Evolutionary conservation across 2,113 vertebrate genomes (phyloP), one percentile per base, ranked within the genome.

Genomic region (Aptenodytes patagonicus): DNA sequence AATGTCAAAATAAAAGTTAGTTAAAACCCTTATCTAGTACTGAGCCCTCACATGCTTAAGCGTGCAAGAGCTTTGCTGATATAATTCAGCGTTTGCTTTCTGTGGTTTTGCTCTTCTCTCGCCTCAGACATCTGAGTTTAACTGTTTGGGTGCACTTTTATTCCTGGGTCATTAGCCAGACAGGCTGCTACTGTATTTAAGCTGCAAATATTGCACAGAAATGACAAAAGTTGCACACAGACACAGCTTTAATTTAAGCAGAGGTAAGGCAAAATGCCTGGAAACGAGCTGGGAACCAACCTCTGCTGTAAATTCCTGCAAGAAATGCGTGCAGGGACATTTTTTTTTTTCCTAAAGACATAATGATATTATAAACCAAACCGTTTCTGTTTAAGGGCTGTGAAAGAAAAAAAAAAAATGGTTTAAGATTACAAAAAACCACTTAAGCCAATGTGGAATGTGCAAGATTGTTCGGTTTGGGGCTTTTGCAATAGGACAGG

Each of bases 1-100:
- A 80, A 95, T 90, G 94, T 97, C 92, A 97, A 92, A 94, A 97
- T 95, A 97, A 97, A 93, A 96, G 95, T 73, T 96, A 64, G 66
- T 87, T 73, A 42, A 80, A 85, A 24, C n/a, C 58, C 26, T 88
- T 92, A 80, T 85, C 82, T 70, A 62, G 32, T 15, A 42, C 16
- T 40, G 24, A 96, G 44, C 16, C 6, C 18, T 66, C 76, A 32
- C n/a, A 65, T 17, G 58, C 71, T 87, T 38, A 65, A 94, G 70
- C 2, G 5, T 14, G 62, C 28, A 57, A 19, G 61, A 62, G 69
- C 76, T 89, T 64, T 71, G 75, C 46, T 71, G 64, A 55, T 57
- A 49, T 1, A 54, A 83, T 32, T 58, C n/a, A 28, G 25, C 4
- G 0, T 36, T 85, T 55, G n/a, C 49, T 73, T 68, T 77, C 42